phyloP scores from a whole-genome alignment of 2,113 vertebrate genomes.

The Holacanthus passer region DNA sequence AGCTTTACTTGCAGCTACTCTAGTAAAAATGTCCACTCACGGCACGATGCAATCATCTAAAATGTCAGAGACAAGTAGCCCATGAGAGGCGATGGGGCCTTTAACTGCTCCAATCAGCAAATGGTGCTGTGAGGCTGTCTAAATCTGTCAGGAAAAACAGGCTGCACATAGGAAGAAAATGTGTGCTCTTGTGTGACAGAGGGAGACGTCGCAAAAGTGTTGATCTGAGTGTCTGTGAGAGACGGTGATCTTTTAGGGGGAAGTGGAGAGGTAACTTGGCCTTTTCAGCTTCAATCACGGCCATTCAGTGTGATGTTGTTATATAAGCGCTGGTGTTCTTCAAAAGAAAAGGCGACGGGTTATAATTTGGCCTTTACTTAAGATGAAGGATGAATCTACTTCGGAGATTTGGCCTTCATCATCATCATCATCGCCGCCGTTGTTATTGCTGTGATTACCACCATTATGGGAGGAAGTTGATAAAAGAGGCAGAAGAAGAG shows the following conservation, averaged over 20 bases:
- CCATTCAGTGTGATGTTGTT: conserved; percentile 64
- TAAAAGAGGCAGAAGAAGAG: not conserved
- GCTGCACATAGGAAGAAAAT: conserved; percentile 38
- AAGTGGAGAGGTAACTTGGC: conserved; percentile 70
- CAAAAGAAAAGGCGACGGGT: conserved; percentile 36
- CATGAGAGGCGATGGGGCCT: conserved; percentile 72
- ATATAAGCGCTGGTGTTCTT: conserved; percentile 52
- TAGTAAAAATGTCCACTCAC: conserved; percentile 64
- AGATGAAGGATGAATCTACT: conserved; percentile 55
- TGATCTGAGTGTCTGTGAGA: conserved; percentile 41
- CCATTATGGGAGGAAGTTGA: conserved; percentile 16
- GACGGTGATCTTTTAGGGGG: conserved; percentile 58
- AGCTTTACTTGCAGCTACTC: conserved; percentile 52
- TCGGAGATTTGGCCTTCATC: conserved; percentile 44
- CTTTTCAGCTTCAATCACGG: conserved; percentile 79
- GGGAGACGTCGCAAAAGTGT: conserved; percentile 28
- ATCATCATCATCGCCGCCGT: conserved; percentile 24
- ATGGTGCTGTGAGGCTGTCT: conserved; percentile 70
- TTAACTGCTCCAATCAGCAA: conserved; percentile 84
- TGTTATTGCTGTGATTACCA: conserved; percentile 39
- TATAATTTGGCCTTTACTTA: conserved; percentile 65
- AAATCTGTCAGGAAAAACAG: conserved; percentile 64
- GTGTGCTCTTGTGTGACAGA: conserved; percentile 57
- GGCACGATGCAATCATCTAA: conserved; percentile 78
- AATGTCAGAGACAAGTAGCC: conserved; percentile 81